Conservation (phyloP, 2,113 vertebrate species). For the Hiodon alosoides region DNA sequence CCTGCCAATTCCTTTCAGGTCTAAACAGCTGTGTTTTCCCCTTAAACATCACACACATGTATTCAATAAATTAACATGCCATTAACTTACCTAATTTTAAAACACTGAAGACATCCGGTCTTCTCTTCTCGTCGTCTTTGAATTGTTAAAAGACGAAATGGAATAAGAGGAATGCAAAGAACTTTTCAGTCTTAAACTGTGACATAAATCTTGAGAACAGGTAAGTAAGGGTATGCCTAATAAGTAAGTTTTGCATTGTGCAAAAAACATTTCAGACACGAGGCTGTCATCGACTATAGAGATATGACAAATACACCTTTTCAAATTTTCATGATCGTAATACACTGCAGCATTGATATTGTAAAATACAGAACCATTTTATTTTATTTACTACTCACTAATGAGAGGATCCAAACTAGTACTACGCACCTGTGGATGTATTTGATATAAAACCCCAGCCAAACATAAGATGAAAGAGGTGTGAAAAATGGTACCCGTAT, state of each 20-base stretch:
- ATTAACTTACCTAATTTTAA: constrained; percentile 81
- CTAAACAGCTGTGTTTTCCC: not conserved
- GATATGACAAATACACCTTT: not conserved
- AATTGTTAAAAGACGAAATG: constrained; percentile 40
- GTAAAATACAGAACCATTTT: not conserved
- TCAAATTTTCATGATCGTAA: not conserved
- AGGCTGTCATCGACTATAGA: not conserved
- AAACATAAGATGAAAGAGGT: not conserved
- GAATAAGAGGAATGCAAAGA: not conserved
- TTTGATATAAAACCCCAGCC: not conserved
- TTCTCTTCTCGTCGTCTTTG: constrained; percentile 82
- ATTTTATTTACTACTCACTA: not conserved
- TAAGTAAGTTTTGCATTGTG: not conserved
- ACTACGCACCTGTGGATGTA: not conserved
- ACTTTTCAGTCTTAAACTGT: too few species aligned
- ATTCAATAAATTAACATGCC: not conserved
- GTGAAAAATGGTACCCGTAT: not conserved
- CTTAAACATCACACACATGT: not conserved
- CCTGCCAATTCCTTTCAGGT: too few species aligned
- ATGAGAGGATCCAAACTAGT: not conserved
- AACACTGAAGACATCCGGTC: constrained; percentile 88
- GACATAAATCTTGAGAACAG: too few species aligned
- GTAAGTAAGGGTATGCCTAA: too few species aligned
- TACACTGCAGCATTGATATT: not conserved
- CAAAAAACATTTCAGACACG: not conserved